Evolutionary conservation across 1,140 invertebrate species (phyloP).

Genomic region (Diabrotica virgifera): DNA sequence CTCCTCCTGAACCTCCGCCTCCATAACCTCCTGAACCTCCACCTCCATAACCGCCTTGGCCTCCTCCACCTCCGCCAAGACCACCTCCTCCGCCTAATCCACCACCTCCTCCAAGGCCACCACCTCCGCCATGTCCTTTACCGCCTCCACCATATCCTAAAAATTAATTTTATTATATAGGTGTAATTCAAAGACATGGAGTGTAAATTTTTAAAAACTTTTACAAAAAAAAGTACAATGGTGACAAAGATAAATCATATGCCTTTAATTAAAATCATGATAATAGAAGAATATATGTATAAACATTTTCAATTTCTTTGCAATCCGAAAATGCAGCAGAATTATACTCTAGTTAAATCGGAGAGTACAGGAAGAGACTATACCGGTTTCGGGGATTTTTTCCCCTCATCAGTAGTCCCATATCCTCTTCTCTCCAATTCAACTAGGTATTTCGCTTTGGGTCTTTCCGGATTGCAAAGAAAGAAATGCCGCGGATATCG

Average conservation of each 20-base stretch:
- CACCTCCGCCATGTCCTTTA: background rate
- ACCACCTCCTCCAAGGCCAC: background rate
- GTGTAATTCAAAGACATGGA: background rate
- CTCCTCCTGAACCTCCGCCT: background rate
- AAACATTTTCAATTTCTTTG: too few species aligned
- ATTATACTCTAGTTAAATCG: too few species aligned
- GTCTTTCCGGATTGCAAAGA: too few species aligned
- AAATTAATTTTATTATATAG: background rate
- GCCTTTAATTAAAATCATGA: background rate
- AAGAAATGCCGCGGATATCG: too few species aligned
- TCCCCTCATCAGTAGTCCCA: too few species aligned
- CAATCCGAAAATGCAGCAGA: too few species aligned
- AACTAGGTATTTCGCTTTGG: too few species aligned
- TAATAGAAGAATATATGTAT: background rate
- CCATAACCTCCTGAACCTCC: background rate
- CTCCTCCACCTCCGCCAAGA: slow-evolving; percentile 3
- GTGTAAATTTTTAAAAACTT: background rate
- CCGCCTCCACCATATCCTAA: slow-evolving; percentile 1
- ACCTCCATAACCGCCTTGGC: background rate
- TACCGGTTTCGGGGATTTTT: too few species aligned
- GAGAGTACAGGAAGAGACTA: too few species aligned
- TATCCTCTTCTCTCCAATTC: too few species aligned
- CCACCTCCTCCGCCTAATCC: slow-evolving; percentile 3
- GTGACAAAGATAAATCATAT: background rate
- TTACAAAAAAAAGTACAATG: background rate